Evolutionary conservation across 2,888 invertebrate genomes (phyloP), one percentile per base, ranked within the genome.

Genomic region (Noctua comes): DNA sequence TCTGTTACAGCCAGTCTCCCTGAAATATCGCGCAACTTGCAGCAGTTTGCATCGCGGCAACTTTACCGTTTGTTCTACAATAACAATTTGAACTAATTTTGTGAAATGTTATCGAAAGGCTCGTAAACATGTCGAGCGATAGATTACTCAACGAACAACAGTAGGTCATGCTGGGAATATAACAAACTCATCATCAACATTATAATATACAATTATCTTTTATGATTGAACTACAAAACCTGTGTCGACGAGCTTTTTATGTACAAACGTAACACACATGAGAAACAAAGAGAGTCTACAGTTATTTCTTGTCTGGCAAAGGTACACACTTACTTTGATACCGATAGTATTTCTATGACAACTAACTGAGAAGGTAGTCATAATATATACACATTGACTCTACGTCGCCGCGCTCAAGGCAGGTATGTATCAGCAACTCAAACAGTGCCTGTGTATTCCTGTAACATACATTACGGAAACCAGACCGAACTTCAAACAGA

Each of bases 71-170:
- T 69, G 69, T 65, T 81, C 31, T 36, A 62, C 46, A 48, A 68
- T 68, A 66, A 59, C 43, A 27, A 80, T 73, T 59, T 57, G 27
- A 80, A 68, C 57, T 21, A n/a, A 51, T 73, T 80, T 73, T 79
- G 48, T 79, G 27, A 66, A 72, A 51, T 73, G 24, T 51, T 68
- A 24, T 51, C 40, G 24, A 59, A 48, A 51, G 16, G 27, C 57
- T 59, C 73, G 48, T 80, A 43, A 66, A 80, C 40, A 72, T 66
- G 65, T 73, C 72, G 10, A 43, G n/a, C 65, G 40, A 31, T 21
- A 66, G 46, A 70, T 80, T 65, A 65, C 27, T 72, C 24, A 48
- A 64, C 10, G 40, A 27, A 40, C 31, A 51, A 43, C 36, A 51
- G 18, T 31, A 31, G 57, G 10, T 69, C 69, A 24, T 8, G 43